Base-by-base conservation (phyloP, 2,113 vertebrate genomes). In the Mus pahari region DNA sequence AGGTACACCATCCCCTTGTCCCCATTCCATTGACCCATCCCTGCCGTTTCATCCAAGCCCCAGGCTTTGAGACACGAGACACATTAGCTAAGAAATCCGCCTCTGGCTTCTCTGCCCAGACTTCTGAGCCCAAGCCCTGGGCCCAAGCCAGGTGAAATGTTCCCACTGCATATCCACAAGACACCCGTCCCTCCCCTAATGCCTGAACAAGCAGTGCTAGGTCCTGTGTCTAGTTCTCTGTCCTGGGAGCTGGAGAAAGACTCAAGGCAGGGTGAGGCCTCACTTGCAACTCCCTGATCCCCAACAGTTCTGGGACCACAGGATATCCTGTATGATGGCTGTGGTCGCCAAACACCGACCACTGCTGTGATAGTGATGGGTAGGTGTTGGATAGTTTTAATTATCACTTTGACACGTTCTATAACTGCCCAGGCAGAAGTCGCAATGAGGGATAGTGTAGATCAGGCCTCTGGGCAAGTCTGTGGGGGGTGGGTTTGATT, bases 1-100 rank as follows among this genome's bases (percentile, higher is more conserved):
- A 22, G 24, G 3, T 13, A 17, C 0, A 4, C 42, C 10, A 2
- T 28, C 50, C n/a, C 68, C 1, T 2, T 19, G 12, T 26, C 0
- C 1, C 0, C 13, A 2, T 33, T 60, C 45, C 94, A 11, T 7
- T 45, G 33, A 71, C 0, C 0, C 26, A 39, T 33, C 1, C 0
- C 0, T 53, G 1, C 31, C n/a, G 5, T 73, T 28, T 64, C 74
- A 48, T 55, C 66, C 9, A 9, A 64, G 19, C n/a, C 58, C 4
- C 0, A 0, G 39, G 91, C 48, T 88, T 53, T 62, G 71, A 2
- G 5, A 39, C 0, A 19, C 36, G 71, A 2, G 5, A 39, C 0
- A 19, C 36, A 31, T 1, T 0, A 1, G 12, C 75, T 8, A 20
- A 50, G 5, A 1, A 36, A 17, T 45, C 62, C 20, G 39, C 42